Evolutionary conservation across 2,797 vertebrate genomes (phyloP).

Genomic region (Lates japonicus): DNA sequence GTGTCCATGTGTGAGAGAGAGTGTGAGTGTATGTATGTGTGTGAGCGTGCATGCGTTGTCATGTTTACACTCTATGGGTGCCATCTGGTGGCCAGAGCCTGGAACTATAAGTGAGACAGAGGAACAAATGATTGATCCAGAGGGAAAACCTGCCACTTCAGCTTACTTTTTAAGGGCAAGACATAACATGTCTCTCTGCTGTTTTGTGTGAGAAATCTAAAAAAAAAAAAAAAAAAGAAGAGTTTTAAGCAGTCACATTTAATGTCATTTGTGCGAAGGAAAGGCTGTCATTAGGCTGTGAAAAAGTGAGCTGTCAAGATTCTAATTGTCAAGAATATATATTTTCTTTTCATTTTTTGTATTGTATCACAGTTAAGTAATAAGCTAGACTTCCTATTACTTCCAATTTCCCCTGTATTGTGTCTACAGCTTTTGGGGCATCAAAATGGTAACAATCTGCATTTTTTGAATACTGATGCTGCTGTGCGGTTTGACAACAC

Average conservation of each 20-base stretch:
- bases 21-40: background rate
- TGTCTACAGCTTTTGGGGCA: too few species aligned
- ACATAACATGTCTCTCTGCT: too few species aligned
- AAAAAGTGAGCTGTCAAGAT: background rate
- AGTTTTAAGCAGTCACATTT: background rate
- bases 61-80: background rate
- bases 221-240: too few species aligned
- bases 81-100: conserved; percentile 57
- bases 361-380: background rate
- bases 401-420: too few species aligned
- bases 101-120: background rate
- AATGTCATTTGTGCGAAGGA: background rate
- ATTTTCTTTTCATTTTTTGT: background rate
- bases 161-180: background rate
- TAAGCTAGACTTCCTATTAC: too few species aligned
- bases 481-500: background rate
- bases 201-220: background rate
- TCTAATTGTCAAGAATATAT: background rate
- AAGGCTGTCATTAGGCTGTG: background rate
- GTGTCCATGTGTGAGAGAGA: too few species aligned
- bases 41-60: background rate
- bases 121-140: background rate
- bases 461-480: background rate
- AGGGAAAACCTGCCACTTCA: background rate
- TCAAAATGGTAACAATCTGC: background rate